Conservation (phyloP, 1,140 invertebrate species). For the Scaptomyza montana region DNA sequence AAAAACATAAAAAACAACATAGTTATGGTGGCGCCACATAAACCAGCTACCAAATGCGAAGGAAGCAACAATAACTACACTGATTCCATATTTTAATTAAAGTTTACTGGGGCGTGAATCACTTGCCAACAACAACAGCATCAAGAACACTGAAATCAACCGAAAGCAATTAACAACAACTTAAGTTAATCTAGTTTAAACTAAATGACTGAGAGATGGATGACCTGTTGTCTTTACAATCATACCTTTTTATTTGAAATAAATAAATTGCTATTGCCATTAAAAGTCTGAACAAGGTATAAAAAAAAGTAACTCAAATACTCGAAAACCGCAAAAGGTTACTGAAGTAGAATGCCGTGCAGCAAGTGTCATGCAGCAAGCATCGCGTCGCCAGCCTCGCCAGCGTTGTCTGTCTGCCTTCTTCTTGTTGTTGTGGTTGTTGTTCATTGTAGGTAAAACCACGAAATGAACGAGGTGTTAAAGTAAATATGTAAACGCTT, state of each 20-base stretch:
- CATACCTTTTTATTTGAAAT: too few relatives aligned
- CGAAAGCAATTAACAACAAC: neutral
- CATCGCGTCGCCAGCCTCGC: slow-evolving; percentile 31
- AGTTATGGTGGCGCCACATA: slow-evolving; percentile 40
- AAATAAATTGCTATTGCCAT: too few relatives aligned
- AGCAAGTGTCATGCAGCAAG: slow-evolving; percentile 70
- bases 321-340: slow-evolving; percentile 61
- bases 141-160: slow-evolving; percentile 8
- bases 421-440: slow-evolving; percentile 28
- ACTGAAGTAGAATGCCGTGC: slow-evolving; percentile 70
- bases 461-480: slow-evolving; percentile 58
- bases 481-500: slow-evolving; percentile 66
- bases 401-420: slow-evolving; percentile 13
- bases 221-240: neutral
- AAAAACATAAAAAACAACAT: slow-evolving; percentile 28
- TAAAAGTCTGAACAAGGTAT: neutral
- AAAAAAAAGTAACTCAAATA: neutral
- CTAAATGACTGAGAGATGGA: neutral
- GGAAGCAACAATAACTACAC: slow-evolving; percentile 52
- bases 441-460: slow-evolving; percentile 37
- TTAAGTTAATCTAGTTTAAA: neutral
- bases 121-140: slow-evolving; percentile 52
- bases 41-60: slow-evolving; percentile 62
- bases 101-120: slow-evolving; percentile 68
- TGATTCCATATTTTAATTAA: slow-evolving; percentile 77